phyloP scores from a whole-genome alignment of 1,140 invertebrate species.

The Musca vetustissima region DNA sequence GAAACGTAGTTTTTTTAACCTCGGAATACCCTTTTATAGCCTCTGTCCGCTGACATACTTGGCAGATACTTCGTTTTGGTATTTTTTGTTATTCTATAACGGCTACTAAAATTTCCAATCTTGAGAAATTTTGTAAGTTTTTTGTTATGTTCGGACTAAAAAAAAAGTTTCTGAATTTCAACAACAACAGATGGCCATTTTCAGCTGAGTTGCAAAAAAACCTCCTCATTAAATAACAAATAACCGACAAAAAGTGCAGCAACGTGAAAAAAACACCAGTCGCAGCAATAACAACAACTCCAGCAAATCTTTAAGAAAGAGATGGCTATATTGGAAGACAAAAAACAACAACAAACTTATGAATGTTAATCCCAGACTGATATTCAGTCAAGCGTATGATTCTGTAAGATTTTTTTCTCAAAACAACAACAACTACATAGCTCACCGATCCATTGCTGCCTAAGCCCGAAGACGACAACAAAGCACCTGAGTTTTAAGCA shows the following conservation, averaged over 20 bases:
- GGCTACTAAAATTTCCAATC: slow-evolving; percentile 9
- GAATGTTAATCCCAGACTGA: too few species aligned
- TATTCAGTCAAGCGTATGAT: too few species aligned
- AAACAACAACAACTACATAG: too few species aligned
- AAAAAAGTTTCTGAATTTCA: slow-evolving; percentile 9
- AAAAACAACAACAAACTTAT: too few species aligned
- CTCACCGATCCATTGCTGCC: too few species aligned
- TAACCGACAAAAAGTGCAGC: neutral
- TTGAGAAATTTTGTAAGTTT: slow-evolving; percentile 1
- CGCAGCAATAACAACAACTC: too few species aligned
- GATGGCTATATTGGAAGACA: too few species aligned
- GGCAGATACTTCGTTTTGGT: neutral
- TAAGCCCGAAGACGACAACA: neutral
- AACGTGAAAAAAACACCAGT: neutral
- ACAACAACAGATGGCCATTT: slow-evolving; percentile 18
- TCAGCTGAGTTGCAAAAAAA: slow-evolving; percentile 5
- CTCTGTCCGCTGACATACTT: too few species aligned
- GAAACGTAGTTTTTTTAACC: too few species aligned
- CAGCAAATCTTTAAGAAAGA: too few species aligned
- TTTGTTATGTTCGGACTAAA: neutral
- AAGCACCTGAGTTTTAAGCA: slow-evolving; percentile 17
- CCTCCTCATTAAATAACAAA: neutral
- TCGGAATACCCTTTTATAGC: too few species aligned
- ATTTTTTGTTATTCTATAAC: neutral
- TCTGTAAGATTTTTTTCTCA: too few species aligned